Evolutionary conservation across 2,797 vertebrate genomes (phyloP).

Genomic region (Alca torda): DNA sequence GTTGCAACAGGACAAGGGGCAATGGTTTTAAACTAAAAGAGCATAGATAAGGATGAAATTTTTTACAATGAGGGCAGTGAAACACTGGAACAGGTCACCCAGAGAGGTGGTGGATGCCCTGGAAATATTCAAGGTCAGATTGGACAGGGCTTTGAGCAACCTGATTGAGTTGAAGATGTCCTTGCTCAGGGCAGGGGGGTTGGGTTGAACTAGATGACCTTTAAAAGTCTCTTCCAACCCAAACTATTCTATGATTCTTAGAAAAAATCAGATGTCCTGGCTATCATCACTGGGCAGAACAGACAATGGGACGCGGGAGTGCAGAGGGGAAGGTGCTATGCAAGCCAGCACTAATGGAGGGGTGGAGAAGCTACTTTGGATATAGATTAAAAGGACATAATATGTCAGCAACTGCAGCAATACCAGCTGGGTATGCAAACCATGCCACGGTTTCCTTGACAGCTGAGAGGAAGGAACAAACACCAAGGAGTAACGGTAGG

Average conservation of each 20-base stretch:
- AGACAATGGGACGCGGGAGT: neutral
- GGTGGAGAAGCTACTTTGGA: constrained; percentile 6
- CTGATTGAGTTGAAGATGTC: neutral
- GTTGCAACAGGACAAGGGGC: neutral
- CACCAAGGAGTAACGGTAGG: neutral
- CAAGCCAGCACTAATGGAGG: neutral
- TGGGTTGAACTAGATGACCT: neutral
- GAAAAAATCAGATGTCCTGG: neutral
- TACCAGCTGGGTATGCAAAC: neutral
- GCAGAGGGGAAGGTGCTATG: neutral
- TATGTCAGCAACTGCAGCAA: neutral
- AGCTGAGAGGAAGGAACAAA: constrained; percentile 19
- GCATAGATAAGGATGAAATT: neutral
- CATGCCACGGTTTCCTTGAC: neutral
- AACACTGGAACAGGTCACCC: neutral
- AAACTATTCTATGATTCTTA: neutral
- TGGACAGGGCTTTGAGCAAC: neutral
- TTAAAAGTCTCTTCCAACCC: neutral
- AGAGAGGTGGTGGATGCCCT: neutral
- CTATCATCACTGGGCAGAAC: neutral
- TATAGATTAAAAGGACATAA: neutral
- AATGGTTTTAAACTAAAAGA: neutral
- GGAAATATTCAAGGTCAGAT: neutral
- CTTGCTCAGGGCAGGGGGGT: neutral
- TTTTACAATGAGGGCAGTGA: neutral